These are phyloP conservation scores for Scaptomyza hsui DNA, from an alignment of 1,140 invertebrate genomes.

Conservation along the genomic window DNA sequence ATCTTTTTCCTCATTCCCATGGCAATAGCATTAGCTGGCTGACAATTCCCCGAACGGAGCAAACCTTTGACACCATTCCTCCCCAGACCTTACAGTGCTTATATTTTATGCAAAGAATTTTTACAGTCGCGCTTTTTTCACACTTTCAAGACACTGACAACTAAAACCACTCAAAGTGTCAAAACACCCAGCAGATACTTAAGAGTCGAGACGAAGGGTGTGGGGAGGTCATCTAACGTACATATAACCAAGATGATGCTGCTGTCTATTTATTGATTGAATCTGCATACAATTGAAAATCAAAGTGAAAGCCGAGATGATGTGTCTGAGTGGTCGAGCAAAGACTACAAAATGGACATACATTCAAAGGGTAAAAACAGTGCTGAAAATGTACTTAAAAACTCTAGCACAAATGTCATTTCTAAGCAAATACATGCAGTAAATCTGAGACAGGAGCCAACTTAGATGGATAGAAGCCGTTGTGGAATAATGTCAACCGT, in stretches of 20 bases:
- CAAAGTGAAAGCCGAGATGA: constrained; percentile 10
- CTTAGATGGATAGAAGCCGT: background rate
- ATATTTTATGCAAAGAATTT: constrained; percentile 59
- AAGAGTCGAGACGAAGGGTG: background rate
- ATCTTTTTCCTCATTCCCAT: constrained; percentile 1
- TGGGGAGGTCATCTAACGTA: constrained; percentile 4
- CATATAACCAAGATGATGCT: constrained; percentile 3
- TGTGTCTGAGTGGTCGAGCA: background rate
- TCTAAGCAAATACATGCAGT: background rate
- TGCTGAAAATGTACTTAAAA: no score
- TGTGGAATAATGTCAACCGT: background rate
- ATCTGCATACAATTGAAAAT: constrained; percentile 61
- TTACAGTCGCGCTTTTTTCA: constrained; percentile 44
- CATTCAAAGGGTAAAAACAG: no score
- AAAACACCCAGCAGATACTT: constrained; percentile 47
- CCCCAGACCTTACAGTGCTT: background rate
- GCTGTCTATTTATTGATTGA: constrained; percentile 56
- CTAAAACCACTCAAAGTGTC: constrained; percentile 71
- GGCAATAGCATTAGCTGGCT: constrained; percentile 39
- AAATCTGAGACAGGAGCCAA: background rate
- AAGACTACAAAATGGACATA: constrained; percentile 1
- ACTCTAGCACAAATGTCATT: no score
- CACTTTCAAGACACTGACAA: constrained; percentile 44
- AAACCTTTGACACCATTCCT: background rate
- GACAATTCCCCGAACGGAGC: constrained; percentile 16